Conservation (phyloP, 2,113 vertebrate genomes). For the Triplophysa dalaica region DNA sequence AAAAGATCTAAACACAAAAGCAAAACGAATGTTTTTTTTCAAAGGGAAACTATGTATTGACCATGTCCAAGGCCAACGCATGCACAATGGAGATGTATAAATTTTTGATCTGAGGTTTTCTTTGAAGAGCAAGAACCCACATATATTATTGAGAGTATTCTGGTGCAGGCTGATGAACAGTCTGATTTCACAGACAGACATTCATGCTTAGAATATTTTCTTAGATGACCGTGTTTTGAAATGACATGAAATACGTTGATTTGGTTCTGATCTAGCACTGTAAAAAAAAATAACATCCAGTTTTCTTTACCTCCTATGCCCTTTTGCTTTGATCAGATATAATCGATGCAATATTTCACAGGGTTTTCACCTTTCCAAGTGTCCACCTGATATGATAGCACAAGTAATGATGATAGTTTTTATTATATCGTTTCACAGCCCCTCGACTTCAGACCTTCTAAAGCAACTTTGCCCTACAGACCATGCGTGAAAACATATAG, state of each 20-base stretch:
- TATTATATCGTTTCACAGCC: conserved; percentile 9
- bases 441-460: conserved; percentile 11
- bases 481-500: too few species aligned
- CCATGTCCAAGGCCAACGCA: background rate
- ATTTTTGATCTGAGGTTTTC: conserved; percentile 37
- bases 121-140: conserved; percentile 45
- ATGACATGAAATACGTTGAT: background rate
- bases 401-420: conserved; percentile 11
- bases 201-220: conserved; percentile 12
- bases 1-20: background rate
- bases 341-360: conserved; percentile 17
- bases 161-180: conserved; percentile 16
- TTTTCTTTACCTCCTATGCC: background rate
- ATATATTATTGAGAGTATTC: conserved; percentile 38
- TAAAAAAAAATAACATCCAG: background rate
- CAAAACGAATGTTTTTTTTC: background rate
- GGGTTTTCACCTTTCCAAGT: conserved; percentile 10
- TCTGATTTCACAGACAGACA: conserved; percentile 34
- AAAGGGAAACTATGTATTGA: background rate
- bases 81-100: conserved; percentile 21
- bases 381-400: background rate
- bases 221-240: conserved; percentile 9
- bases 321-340: conserved; percentile 15
- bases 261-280: conserved; percentile 4
- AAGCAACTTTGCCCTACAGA: conserved; percentile 16